These are phyloP conservation scores for Solenopsis fugax DNA, from an alignment of 1,140 invertebrate species.

Conservation along the genomic window DNA sequence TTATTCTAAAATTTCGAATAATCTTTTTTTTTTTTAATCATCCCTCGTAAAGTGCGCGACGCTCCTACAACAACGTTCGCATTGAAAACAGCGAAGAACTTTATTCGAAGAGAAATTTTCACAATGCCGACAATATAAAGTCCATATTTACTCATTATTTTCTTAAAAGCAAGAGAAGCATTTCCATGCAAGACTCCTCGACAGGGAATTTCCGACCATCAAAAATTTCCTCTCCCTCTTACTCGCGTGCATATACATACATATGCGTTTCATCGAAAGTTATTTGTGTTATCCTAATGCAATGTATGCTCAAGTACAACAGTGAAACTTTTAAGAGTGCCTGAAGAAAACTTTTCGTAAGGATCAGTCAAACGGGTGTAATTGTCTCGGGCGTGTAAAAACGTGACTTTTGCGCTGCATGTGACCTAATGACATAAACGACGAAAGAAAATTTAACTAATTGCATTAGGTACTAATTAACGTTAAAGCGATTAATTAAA, in stretches of 20 bases:
- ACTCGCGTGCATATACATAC: background rate
- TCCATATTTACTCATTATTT: constrained; percentile 43
- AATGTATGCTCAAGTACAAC: background rate
- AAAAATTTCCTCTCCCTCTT: constrained; percentile 50
- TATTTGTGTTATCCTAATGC: constrained; percentile 4
- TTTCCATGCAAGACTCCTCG: constrained; percentile 35
- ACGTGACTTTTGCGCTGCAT: background rate
- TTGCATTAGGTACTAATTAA: constrained; percentile 16
- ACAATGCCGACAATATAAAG: constrained; percentile 30
- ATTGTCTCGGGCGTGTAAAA: background rate
- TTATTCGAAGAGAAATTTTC: constrained; percentile 36
- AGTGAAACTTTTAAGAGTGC: constrained; percentile 11
- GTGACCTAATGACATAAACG: background rate
- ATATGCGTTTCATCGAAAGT: background rate
- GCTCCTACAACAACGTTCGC: background rate
- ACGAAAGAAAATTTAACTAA: constrained; percentile 31
- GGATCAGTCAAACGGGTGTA: background rate
- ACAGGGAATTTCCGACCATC: constrained; percentile 3
- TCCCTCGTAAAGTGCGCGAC: background rate
- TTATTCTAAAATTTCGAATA: constrained; percentile 23
- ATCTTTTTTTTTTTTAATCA: background rate
- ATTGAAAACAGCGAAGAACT: constrained; percentile 33
- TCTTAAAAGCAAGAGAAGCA: constrained; percentile 43
- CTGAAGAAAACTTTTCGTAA: background rate
- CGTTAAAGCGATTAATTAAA: constrained; percentile 19